A percentile compares a stretch with the other conserved stretches of the same genome.
Conservation (phyloP, 1,140 invertebrate genomes). For the Drosophila ironensis region DNA sequence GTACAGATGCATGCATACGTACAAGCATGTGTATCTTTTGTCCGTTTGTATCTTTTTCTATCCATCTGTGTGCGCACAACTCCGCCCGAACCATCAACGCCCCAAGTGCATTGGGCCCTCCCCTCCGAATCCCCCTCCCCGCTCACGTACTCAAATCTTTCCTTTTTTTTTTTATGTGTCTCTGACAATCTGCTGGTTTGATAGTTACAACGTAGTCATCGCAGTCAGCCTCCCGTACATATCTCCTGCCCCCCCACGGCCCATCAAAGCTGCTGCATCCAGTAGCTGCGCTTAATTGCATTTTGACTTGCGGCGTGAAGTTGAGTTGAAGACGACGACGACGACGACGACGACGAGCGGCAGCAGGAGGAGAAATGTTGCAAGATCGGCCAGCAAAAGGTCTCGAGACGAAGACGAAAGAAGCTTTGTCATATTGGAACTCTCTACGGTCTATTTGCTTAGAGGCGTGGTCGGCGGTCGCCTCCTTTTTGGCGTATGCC, state of each 20-base stretch:
- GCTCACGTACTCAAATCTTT: slow-evolving; percentile 5
- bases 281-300: slow-evolving; percentile 77
- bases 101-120: slow-evolving; percentile 57
- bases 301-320: slow-evolving; percentile 79
- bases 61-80: slow-evolving; percentile 56
- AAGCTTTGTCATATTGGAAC: slow-evolving; percentile 58
- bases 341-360: background rate
- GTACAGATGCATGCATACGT: slow-evolving; percentile 16
- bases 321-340: slow-evolving; percentile 43
- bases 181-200: slow-evolving; percentile 68
- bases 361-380: slow-evolving; percentile 6
- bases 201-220: slow-evolving; percentile 62
- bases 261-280: slow-evolving; percentile 40
- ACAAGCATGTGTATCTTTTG: slow-evolving; percentile 6
- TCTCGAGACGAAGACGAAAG: slow-evolving; percentile 32
- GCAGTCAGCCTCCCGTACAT: slow-evolving; percentile 30
- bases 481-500: slow-evolving; percentile 67
- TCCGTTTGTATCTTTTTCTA: slow-evolving; percentile 61
- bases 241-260: background rate
- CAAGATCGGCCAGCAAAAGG: slow-evolving; percentile 22
- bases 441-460: slow-evolving; percentile 69
- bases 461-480: slow-evolving; percentile 57
- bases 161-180: slow-evolving; percentile 49
- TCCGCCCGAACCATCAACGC: slow-evolving; percentile 73
- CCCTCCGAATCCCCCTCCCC: background rate